phyloP scores from a whole-genome alignment of 1,140 invertebrate species.

The Lepidurus packardi region DNA sequence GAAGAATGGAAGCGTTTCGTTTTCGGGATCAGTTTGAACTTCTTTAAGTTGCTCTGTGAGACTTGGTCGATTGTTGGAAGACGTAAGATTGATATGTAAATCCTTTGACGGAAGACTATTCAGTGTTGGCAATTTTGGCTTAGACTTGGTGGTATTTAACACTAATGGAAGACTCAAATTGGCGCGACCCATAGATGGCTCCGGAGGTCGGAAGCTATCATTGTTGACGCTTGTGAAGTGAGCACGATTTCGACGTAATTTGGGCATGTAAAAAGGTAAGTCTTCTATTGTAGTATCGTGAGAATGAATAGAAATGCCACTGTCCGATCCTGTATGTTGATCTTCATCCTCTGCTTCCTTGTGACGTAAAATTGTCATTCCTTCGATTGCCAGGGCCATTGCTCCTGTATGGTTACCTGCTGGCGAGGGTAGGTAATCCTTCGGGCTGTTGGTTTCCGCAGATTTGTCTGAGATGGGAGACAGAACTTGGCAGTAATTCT shows the following conservation, averaged over 20 bases:
- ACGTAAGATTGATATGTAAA: constrained; percentile 13
- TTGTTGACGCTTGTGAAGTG: neutral
- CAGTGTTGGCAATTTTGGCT: constrained; percentile 9
- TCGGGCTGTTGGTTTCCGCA: constrained; percentile 20
- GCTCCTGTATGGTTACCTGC: neutral
- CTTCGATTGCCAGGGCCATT: neutral
- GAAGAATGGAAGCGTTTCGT: neutral
- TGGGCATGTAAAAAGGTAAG: constrained; percentile 28
- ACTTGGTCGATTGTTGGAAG: constrained; percentile 23
- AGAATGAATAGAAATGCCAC: constrained; percentile 17
- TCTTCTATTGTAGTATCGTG: constrained; percentile 19
- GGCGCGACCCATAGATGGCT: neutral
- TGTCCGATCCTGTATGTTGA: constrained; percentile 18
- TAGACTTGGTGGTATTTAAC: constrained; percentile 1
- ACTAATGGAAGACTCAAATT: constrained; percentile 29
- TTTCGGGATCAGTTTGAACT: neutral
- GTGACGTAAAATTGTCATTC: constrained; percentile 7
- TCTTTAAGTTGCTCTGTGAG: neutral
- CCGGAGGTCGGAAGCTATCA: neutral
- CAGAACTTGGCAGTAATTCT: constrained; percentile 22
- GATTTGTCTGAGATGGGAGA: constrained; percentile 30
- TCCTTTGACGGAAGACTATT: constrained; percentile 19
- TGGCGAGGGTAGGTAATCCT: neutral
- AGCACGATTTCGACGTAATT: constrained; percentile 24
- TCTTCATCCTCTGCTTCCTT: neutral